Evolutionary conservation across 2,888 invertebrate species (phyloP).

Genomic region (Imbricaverruca yamaguchii): DNA sequence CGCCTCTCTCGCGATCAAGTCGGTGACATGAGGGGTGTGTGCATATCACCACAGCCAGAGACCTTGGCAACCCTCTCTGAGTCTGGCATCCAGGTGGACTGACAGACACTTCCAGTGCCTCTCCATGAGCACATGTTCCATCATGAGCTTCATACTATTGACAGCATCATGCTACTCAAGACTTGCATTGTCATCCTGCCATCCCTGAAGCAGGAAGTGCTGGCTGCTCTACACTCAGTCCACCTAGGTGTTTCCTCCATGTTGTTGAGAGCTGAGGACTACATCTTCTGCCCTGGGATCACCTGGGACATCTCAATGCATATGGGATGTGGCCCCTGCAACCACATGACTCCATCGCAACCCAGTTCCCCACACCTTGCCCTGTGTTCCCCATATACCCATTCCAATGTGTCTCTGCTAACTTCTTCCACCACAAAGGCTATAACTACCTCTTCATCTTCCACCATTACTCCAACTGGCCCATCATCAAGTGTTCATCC

Average conservation of each 20-base stretch:
- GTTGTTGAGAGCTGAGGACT: conserved; percentile 14
- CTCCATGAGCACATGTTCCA: too few species aligned
- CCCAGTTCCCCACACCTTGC: conserved; percentile 25
- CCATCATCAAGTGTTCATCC: too few species aligned
- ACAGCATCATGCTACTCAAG: too few species aligned
- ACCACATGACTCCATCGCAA: conserved; percentile 25
- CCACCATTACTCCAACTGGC: conserved; percentile 25
- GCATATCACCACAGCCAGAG: conserved; percentile 23
- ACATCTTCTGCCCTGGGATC: conserved; percentile 27
- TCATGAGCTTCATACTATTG: too few species aligned
- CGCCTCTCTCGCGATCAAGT: neutral
- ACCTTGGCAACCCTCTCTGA: conserved; percentile 1
- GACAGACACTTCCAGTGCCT: too few species aligned
- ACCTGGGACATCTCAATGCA: neutral
- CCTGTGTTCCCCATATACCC: conserved; percentile 16
- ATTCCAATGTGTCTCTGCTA: conserved; percentile 24
- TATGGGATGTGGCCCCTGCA: conserved; percentile 17
- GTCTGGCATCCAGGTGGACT: too few species aligned
- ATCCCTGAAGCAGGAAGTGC: neutral
- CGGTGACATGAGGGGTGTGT: conserved; percentile 25
- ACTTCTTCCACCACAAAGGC: conserved; percentile 24
- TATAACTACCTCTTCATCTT: conserved; percentile 23
- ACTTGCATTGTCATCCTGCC: too few species aligned
- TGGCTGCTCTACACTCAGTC: conserved; percentile 23
- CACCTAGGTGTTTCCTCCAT: conserved; percentile 26